These are phyloP conservation scores for Drosophila guanche DNA, from an alignment of 1,140 invertebrate species.

Conservation along the genomic window DNA sequence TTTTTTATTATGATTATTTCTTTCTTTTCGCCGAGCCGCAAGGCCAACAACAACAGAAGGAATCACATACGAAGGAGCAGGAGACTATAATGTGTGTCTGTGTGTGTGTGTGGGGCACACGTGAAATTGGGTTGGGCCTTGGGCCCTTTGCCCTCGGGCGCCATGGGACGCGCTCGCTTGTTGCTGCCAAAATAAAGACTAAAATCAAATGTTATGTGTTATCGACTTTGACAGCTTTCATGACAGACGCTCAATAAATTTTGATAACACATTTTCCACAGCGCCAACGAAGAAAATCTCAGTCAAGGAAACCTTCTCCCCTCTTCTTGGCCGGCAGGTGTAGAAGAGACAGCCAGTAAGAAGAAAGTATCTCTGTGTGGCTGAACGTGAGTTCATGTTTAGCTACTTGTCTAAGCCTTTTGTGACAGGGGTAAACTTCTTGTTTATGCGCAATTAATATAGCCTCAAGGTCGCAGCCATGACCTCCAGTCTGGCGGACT, in stretches of 20 bases:
- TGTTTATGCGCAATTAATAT: constrained; percentile 74
- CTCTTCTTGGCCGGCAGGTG: constrained; percentile 63
- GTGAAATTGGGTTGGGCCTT: constrained; percentile 21
- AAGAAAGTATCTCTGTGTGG: neutral
- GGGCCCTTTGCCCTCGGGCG: constrained; percentile 10
- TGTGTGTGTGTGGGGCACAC: neutral
- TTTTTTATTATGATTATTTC: constrained; percentile 82
- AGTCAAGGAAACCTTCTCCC: constrained; percentile 53
- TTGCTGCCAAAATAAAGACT: constrained; percentile 80
- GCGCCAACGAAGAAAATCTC: constrained; percentile 65
- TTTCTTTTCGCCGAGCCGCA: constrained; percentile 59
- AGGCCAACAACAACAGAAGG: constrained; percentile 29
- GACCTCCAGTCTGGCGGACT: neutral
- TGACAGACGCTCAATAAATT: constrained; percentile 82
- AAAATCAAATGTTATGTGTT: constrained; percentile 82
- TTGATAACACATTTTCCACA: constrained; percentile 62
- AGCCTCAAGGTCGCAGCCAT: constrained; percentile 13
- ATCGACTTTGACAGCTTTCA: constrained; percentile 82
- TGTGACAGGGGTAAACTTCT: neutral
- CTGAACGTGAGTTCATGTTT: too few relatives aligned
- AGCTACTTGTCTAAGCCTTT: neutral
- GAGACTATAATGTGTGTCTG: constrained; percentile 51
- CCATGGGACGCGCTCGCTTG: constrained; percentile 41
- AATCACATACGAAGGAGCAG: constrained; percentile 49
- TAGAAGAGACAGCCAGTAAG: constrained; percentile 11